phyloP scores from a whole-genome alignment of 2,797 vertebrate genomes.

The Neoniphon sammara region DNA sequence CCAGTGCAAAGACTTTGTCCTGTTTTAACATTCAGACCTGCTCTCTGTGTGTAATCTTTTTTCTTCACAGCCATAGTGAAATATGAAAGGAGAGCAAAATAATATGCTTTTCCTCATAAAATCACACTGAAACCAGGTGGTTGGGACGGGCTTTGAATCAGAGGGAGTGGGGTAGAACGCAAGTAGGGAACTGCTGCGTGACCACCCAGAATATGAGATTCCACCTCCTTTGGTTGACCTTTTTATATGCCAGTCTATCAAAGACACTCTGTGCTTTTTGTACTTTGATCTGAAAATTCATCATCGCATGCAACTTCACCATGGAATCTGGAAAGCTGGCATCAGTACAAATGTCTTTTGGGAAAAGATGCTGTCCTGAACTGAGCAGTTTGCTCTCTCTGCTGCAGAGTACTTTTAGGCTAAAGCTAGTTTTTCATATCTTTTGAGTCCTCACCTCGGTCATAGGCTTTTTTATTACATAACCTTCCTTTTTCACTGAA shows the following conservation, averaged over 20 bases:
- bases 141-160: not conserved
- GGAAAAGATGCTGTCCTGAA: slow-evolving; percentile 10
- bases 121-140: not conserved
- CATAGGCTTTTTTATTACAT: slow-evolving; percentile 29
- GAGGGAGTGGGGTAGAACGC: not conserved
- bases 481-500: slow-evolving; percentile 32
- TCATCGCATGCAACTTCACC: slow-evolving; percentile 1
- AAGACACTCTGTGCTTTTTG: slow-evolving; percentile 1
- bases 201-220: slow-evolving; percentile 16
- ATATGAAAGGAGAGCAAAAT: slow-evolving; percentile 15
- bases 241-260: slow-evolving; percentile 13
- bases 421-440: not conserved
- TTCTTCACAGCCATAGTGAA: slow-evolving; percentile 4
- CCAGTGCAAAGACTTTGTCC: slow-evolving; percentile 1
- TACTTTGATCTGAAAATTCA: not conserved
- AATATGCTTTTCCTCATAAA: not conserved
- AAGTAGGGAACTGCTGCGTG: not conserved
- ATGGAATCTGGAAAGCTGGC: slow-evolving; percentile 16
- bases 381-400: not conserved
- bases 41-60: slow-evolving; percentile 11
- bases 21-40: not conserved
- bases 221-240: not conserved
- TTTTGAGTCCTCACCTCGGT: slow-evolving; percentile 13
- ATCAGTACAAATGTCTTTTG: not conserved
- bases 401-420: not conserved